Percentiles rank a stretch among this genome's conserved stretches.
Conservation (phyloP, 2,888 invertebrate species). For the Drosophila ezoana region DNA sequence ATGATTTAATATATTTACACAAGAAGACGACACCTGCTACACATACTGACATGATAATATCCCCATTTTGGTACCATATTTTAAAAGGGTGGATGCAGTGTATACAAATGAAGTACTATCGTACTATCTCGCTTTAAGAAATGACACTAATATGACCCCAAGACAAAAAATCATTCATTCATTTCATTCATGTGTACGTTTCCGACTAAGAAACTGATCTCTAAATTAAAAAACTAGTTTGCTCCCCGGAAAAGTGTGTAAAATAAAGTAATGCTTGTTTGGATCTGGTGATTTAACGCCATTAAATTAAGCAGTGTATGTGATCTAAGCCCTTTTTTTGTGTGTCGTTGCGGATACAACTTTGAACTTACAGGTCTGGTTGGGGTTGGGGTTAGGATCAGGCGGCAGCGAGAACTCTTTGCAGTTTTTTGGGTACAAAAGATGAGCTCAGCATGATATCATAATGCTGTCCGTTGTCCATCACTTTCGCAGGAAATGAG, state of each 20-base stretch:
- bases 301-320: neutral
- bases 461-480: constrained; percentile 58
- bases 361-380: constrained; percentile 37
- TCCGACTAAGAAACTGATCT: neutral
- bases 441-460: constrained; percentile 70
- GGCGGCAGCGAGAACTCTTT: constrained; percentile 40
- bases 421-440: constrained; percentile 22
- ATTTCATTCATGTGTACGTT: neutral
- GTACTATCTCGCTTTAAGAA: too few relatives aligned
- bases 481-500: constrained; percentile 77
- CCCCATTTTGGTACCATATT: too few relatives aligned
- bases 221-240: constrained; percentile 7
- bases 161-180: neutral
- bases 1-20: too few relatives aligned
- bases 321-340: constrained; percentile 30
- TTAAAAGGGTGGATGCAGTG: too few relatives aligned
- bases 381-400: constrained; percentile 26
- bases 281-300: constrained; percentile 25
- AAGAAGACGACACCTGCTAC: too few relatives aligned
- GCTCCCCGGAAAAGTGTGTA: neutral
- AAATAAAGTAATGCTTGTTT: constrained; percentile 5
- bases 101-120: too few relatives aligned
- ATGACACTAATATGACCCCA: neutral
- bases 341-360: constrained; percentile 40
- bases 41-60: too few relatives aligned